These are phyloP conservation scores for Dolichoris vasculosae DNA, from an alignment of 1,140 invertebrate genomes.

Conservation along the genomic window DNA sequence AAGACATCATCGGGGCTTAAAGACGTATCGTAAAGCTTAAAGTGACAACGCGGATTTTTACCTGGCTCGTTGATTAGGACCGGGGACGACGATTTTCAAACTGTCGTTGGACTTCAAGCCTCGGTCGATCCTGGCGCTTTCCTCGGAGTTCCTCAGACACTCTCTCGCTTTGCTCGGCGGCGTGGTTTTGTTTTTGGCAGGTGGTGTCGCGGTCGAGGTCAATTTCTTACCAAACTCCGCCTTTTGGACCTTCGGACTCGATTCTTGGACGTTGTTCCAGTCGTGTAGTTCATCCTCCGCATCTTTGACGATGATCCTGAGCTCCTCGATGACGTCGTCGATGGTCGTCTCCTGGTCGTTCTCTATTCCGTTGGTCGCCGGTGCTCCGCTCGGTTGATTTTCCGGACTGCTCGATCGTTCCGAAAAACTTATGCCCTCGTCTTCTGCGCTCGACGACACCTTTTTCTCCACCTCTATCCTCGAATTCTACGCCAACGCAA, in stretches of 20 bases:
- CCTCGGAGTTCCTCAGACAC: constrained; percentile 77
- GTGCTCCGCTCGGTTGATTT: constrained; percentile 59
- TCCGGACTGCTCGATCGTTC: constrained; percentile 84
- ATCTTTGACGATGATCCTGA: constrained; percentile 89
- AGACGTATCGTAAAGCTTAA: too few species aligned
- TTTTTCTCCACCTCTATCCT: constrained; percentile 49
- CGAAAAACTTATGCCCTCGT: constrained; percentile 89
- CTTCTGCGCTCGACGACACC: constrained; percentile 85
- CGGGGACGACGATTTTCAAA: constrained; percentile 70
- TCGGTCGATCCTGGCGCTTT: constrained; percentile 72
- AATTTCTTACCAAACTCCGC: not conserved
- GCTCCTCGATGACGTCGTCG: constrained; percentile 89
- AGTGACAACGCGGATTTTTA: too few species aligned
- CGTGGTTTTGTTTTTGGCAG: not conserved
- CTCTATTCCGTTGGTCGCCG: constrained; percentile 64
- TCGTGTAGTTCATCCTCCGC: constrained; percentile 82
- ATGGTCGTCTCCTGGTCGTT: constrained; percentile 89
- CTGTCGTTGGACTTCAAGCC: constrained; percentile 62
- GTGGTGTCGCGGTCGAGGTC: not conserved
- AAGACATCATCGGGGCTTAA: too few species aligned
- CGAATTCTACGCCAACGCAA: not conserved
- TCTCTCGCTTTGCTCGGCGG: constrained; percentile 34
- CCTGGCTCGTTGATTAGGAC: constrained; percentile 55
- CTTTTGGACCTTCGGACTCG: not conserved
- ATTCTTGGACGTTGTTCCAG: constrained; percentile 56